Base-by-base conservation (phyloP, 2,797 vertebrate genomes). In the Antennarius maculatus region DNA sequence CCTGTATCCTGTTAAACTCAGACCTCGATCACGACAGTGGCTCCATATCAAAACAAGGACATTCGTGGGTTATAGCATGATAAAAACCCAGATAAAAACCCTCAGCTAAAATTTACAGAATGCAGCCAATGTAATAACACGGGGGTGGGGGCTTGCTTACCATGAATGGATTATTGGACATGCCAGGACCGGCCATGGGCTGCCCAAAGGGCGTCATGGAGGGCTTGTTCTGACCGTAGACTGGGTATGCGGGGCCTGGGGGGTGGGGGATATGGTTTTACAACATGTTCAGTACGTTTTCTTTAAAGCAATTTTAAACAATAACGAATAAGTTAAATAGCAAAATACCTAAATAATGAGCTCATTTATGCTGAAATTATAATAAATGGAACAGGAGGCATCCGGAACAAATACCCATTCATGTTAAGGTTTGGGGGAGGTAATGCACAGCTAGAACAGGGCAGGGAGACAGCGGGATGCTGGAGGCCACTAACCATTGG, bases 141-240 rank as follows among this genome's bases (percentile, higher is more conserved):
- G 23, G 23, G 23, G 23, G 5, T 1, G 16, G 7, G 34, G 1
- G 15, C 65, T 71, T 71, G 62, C 94, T 95, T 80, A 98, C 97
- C 96, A 98, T 97, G 86, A 99, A 99, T 61, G 97, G 97, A 88
- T 99, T 99, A 93, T 93, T 97, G 91, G 96, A 93, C 82, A 98
- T 93, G 88, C 94, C 95, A 82, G 95, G 94, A 79, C 94, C 94
- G 85, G 93, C 85, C 89, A 96, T 93, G 4, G 88, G 87, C 90
- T 96, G 96, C 77, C 96, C 95, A 85, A 96, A 99, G 67, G 95
- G 93, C 53, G 92, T 94, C 82, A 96, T 94, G 80, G 96, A 94
- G 82, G 97, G 94, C 90, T 98, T 98, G 87, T 92, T 94, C 83
- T 96, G 96, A 86, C 93, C 94, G 70, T 98, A 98, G 31, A 95